Evolutionary conservation across 2,113 vertebrate genomes (phyloP).

Genomic region (Sylvia atricapilla): DNA sequence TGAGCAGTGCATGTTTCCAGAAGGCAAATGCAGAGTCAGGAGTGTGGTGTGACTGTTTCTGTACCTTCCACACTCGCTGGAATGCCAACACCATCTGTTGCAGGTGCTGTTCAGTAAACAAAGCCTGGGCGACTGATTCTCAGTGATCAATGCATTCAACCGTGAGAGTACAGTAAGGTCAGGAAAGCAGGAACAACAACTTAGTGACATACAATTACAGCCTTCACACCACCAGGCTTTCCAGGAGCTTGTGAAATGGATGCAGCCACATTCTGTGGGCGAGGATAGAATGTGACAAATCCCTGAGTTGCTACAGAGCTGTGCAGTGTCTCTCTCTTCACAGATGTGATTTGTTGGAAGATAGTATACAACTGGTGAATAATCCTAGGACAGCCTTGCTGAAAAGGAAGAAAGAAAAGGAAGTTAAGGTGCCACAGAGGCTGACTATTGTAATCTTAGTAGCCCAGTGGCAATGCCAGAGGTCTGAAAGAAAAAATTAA

Average conservation of each 20-base stretch:
- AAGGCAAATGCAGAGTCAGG: not conserved
- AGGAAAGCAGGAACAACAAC: not conserved
- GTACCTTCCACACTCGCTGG: not conserved
- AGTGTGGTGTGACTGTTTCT: not conserved
- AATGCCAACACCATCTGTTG: not conserved
- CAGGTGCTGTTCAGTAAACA: constrained; percentile 7
- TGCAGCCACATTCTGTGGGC: not conserved
- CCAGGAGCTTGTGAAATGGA: not conserved
- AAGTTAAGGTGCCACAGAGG: not conserved
- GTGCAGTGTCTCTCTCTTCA: not conserved
- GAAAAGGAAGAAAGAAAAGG: too few relatives aligned
- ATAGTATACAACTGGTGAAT: not conserved
- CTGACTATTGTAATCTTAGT: not conserved
- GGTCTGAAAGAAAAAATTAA: not conserved
- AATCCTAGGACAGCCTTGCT: not conserved
- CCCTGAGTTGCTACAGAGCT: not conserved
- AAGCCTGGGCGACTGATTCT: not conserved
- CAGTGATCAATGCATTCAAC: not conserved
- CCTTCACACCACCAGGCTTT: not conserved
- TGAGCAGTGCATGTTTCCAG: not conserved
- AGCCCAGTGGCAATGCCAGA: not conserved
- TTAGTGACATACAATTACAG: not conserved
- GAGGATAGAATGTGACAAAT: not conserved
- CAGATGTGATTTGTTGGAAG: not conserved
- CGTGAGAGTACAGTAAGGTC: not conserved